These are phyloP conservation scores for Prolemur simus DNA, from an alignment of 2,113 vertebrate genomes.

Conservation along the genomic window DNA sequence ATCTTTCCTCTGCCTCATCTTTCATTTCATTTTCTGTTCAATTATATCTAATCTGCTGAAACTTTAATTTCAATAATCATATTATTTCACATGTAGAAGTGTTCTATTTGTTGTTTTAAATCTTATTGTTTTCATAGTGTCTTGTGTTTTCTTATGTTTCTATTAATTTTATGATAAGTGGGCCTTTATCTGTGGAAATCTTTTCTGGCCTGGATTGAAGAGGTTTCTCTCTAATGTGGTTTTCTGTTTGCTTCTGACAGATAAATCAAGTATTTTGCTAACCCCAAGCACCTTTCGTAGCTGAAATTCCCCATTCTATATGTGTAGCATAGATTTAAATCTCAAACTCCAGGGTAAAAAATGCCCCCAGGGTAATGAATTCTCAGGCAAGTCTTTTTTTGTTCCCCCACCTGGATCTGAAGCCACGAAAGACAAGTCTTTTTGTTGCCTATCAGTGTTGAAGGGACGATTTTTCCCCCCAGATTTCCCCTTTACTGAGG, in stretches of 20 bases:
- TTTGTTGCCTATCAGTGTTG: neutral
- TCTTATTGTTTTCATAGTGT: neutral
- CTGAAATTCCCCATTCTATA: neutral
- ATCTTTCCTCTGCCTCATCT: neutral
- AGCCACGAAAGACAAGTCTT: neutral
- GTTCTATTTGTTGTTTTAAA: neutral
- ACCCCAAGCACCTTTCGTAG: neutral
- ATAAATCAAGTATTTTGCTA: neutral
- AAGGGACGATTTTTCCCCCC: neutral
- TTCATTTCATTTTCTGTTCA: neutral
- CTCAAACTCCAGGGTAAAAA: neutral
- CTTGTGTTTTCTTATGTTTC: neutral
- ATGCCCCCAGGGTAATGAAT: neutral
- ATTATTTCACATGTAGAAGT: neutral
- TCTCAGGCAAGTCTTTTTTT: neutral
- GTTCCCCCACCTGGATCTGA: neutral
- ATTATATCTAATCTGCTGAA: neutral
- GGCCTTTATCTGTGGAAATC: neutral
- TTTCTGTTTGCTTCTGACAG: neutral
- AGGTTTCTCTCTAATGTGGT: neutral
- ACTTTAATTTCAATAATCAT: neutral
- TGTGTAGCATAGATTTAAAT: neutral
- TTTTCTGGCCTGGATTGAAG: neutral
- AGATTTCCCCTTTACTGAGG: neutral
- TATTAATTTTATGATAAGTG: neutral